These are phyloP conservation scores for Pelecanoides urinatrix DNA, from an alignment of 2,113 vertebrate species.

Conservation along the genomic window DNA sequence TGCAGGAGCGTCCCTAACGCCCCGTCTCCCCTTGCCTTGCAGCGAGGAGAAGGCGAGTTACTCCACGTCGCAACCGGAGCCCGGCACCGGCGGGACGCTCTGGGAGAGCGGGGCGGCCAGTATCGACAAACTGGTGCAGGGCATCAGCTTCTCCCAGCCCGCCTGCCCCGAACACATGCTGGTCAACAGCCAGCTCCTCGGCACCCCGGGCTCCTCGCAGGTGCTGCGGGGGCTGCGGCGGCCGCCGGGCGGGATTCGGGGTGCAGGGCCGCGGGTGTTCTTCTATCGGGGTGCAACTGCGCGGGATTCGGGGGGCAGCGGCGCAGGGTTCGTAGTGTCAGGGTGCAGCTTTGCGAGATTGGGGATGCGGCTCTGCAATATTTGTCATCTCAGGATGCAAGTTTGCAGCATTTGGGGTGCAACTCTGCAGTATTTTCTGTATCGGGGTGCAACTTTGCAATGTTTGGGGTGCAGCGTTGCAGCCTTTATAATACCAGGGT, in stretches of 20 bases:
- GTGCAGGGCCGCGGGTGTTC: not conserved
- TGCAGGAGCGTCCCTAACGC: fast-evolving
- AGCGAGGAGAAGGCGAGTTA: conserved; percentile 86
- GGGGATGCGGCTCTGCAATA: no score
- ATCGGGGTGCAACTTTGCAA: not conserved
- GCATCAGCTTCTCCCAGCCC: conserved; percentile 95
- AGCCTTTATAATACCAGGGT: no score
- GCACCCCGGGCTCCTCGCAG: conserved; percentile 94
- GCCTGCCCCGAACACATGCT: conserved; percentile 93
- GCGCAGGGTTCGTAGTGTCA: no score
- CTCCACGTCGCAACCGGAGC: conserved; percentile 94
- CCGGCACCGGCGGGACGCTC: conserved; percentile 68
- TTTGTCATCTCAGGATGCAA: no score
- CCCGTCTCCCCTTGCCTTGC: not conserved
- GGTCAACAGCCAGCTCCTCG: conserved; percentile 88
- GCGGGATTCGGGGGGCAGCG: no score
- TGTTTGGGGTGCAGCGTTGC: no score
- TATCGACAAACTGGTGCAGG: conserved; percentile 79
- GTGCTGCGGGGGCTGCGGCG: conserved; percentile 60
- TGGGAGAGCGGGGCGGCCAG: conserved; percentile 78
- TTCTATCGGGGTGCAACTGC: no score
- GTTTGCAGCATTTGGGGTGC: no score
- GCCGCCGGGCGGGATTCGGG: not conserved
- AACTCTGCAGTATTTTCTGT: no score
- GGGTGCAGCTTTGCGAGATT: no score